Conservation (phyloP, 1,140 invertebrate genomes). For the Leptoteleia sp. region DNA sequence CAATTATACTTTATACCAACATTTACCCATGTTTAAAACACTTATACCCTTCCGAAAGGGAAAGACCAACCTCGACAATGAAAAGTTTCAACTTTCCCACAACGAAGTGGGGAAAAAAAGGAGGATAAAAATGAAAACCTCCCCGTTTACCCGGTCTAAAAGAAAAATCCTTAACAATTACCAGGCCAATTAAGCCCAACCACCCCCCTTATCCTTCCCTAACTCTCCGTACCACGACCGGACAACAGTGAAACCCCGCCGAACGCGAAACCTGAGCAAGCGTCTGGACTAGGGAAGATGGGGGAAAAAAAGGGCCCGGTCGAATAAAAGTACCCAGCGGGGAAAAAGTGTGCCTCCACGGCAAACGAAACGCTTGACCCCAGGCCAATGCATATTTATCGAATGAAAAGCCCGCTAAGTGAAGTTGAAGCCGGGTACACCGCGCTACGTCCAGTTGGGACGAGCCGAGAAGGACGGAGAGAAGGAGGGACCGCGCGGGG, state of each 20-base stretch:
- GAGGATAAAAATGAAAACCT: too few species aligned
- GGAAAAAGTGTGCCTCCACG: slow-evolving; percentile 40
- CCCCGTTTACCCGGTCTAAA: too few species aligned
- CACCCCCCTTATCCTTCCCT: slow-evolving; percentile 13
- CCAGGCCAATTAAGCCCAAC: slow-evolving; percentile 14
- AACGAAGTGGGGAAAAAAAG: too few species aligned
- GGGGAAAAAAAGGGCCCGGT: not conserved
- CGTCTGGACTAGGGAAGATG: too few species aligned
- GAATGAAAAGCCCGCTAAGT: slow-evolving; percentile 63
- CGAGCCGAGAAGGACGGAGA: slow-evolving; percentile 22
- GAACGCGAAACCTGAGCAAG: not conserved
- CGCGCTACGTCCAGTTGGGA: slow-evolving; percentile 58
- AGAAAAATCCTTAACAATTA: slow-evolving; percentile 2
- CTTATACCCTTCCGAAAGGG: too few species aligned
- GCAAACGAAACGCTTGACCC: slow-evolving; percentile 68
- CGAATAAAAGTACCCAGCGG: slow-evolving; percentile 22
- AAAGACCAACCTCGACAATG: too few species aligned
- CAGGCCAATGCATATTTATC: slow-evolving; percentile 62
- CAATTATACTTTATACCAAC: too few species aligned
- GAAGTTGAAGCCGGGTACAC: slow-evolving; percentile 49
- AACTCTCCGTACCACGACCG: slow-evolving; percentile 15
- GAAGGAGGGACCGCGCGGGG: too few species aligned
- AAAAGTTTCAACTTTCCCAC: too few species aligned
- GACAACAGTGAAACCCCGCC: slow-evolving; percentile 2
- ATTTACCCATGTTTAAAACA: too few species aligned